A percentile compares a stretch with the other conserved stretches of the same genome.
These are phyloP conservation scores for Cromileptes altivelis DNA, from an alignment of 2,113 vertebrate genomes.

Conservation along the genomic window DNA sequence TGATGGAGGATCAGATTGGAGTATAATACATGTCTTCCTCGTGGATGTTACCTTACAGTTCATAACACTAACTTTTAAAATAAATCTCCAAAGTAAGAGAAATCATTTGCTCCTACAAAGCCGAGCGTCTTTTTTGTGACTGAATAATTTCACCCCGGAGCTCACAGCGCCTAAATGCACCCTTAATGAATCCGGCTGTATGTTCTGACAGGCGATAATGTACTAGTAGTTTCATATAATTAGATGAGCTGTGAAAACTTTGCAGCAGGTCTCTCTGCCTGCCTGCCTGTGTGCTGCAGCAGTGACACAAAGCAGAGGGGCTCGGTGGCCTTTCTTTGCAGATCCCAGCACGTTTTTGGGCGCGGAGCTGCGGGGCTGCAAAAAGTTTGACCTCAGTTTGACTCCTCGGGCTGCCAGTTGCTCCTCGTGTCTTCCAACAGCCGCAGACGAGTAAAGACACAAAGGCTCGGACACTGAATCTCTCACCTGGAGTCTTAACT, in stretches of 20 bases:
- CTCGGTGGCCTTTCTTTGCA: constrained; percentile 57
- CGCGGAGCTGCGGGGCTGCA: constrained; percentile 76
- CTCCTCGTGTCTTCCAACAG: constrained; percentile 56
- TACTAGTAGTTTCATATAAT: constrained; percentile 51
- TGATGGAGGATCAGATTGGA: not conserved
- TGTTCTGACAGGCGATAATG: constrained; percentile 45
- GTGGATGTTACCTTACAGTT: not conserved
- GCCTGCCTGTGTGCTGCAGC: constrained; percentile 24
- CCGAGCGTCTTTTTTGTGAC: not conserved
- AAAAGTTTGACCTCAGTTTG: constrained; percentile 87
- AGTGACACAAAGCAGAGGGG: constrained; percentile 65
- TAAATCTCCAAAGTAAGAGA: not conserved
- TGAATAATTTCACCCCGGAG: not conserved
- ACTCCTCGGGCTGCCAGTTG: constrained; percentile 81
- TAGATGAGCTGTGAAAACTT: constrained; percentile 65
- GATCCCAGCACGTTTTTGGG: constrained; percentile 74
- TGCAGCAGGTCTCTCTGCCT: constrained; percentile 33
- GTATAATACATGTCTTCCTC: not conserved
- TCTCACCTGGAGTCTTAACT: constrained; percentile 11
- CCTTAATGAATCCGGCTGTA: constrained; percentile 25
- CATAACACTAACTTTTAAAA: constrained; percentile 27
- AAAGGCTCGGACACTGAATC: not conserved
- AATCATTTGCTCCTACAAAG: not conserved
- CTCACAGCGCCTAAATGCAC: constrained; percentile 12
- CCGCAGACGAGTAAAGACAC: constrained; percentile 2